phyloP scores from a whole-genome alignment of 2,888 invertebrate genomes.

The Drosophila neotestacea region DNA sequence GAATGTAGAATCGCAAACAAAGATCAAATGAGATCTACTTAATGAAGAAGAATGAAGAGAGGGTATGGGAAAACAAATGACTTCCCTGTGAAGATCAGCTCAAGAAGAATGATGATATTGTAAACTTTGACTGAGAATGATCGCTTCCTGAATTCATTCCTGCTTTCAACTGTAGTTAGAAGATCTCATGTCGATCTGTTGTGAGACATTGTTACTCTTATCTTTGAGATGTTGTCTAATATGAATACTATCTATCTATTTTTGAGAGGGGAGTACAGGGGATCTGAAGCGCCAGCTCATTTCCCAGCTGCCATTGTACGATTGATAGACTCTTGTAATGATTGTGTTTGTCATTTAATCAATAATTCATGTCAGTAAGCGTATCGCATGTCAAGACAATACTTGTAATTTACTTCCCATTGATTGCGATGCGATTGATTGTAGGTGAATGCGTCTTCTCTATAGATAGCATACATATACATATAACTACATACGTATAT shows the following conservation, averaged over 20 bases:
- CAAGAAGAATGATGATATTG: slow-evolving; percentile 1
- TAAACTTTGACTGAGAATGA: slow-evolving; percentile 14
- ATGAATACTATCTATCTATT: neutral
- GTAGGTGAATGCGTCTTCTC: neutral
- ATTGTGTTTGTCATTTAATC: slow-evolving; percentile 54
- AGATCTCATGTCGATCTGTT: slow-evolving; percentile 26
- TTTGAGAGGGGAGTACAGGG: neutral
- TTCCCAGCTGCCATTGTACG: slow-evolving; percentile 8
- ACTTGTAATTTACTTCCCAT: slow-evolving; percentile 50
- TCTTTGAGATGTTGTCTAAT: slow-evolving; percentile 16
- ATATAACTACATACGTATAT: no score
- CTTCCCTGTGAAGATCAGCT: slow-evolving; percentile 8
- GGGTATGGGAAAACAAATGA: neutral
- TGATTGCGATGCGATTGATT: slow-evolving; percentile 37
- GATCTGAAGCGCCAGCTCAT: neutral
- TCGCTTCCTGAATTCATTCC: slow-evolving; percentile 7
- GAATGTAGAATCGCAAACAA: neutral
- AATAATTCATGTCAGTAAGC: slow-evolving; percentile 58
- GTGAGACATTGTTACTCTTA: slow-evolving; percentile 30
- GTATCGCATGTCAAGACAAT: slow-evolving; percentile 57
- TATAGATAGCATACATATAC: neutral
- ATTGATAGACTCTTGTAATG: slow-evolving; percentile 41
- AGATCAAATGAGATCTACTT: neutral
- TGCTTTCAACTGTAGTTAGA: neutral
- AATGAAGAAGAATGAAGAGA: no score